These are phyloP conservation scores for Echiichthys vipera DNA, from an alignment of 2,797 vertebrate species.

Conservation along the genomic window DNA sequence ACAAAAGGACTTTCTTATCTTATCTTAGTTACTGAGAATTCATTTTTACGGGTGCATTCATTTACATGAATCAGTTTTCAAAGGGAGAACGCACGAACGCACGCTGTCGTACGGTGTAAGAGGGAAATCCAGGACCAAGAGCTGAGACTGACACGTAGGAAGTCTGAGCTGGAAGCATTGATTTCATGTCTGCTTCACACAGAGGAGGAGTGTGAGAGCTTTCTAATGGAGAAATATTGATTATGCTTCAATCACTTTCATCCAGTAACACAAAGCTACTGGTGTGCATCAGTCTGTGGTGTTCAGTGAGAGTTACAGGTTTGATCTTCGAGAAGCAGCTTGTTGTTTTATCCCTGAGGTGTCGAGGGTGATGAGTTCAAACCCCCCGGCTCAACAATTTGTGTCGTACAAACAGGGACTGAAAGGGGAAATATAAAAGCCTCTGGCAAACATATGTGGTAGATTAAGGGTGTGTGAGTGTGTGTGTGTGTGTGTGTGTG, in stretches of 20 bases:
- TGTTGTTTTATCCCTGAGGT: constrained; percentile 5
- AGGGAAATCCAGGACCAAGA: neutral
- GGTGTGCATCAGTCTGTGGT: constrained; percentile 12
- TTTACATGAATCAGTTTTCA: neutral
- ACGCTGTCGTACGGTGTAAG: fast-evolving
- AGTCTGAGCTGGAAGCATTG: neutral
- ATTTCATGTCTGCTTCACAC: constrained; percentile 27
- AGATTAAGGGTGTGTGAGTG: constrained; percentile 5
- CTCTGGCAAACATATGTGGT: constrained; percentile 5
- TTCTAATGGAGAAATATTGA: constrained; percentile 53
- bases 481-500: constrained; percentile 2
- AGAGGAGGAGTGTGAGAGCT: neutral
- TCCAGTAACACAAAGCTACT: neutral
- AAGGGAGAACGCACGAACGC: neutral
- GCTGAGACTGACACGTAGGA: neutral
- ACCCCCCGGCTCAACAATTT: neutral
- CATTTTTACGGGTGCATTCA: neutral
- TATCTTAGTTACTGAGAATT: too few relatives aligned
- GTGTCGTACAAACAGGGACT: constrained; percentile 7
- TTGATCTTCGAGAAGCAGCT: neutral
- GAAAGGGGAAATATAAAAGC: neutral
- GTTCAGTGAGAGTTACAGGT: neutral
- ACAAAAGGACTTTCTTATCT: too few relatives aligned
- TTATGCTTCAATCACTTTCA: constrained; percentile 32
- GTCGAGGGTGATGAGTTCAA: constrained; percentile 1